Conservation (phyloP, 2,797 vertebrate species). For the Loriculus beryllinus region DNA sequence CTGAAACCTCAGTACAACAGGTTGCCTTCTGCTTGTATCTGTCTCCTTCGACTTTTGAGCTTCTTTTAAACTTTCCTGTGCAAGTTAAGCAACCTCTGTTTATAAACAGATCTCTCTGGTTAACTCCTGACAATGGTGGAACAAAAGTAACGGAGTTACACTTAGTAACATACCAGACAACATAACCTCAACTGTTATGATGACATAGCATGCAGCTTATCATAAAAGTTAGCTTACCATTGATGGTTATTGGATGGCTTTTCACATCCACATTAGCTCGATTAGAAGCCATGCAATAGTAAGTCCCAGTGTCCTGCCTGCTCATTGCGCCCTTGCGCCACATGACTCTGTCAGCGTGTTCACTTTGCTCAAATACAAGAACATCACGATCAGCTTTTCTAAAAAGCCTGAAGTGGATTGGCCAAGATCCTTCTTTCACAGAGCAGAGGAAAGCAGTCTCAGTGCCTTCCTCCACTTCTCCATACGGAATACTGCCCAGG, state of each 20-base stretch:
- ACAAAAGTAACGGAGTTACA: neutral
- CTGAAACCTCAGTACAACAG: neutral
- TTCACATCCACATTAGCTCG: slow-evolving; percentile 28
- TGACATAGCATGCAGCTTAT: neutral
- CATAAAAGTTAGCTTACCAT: slow-evolving; percentile 57
- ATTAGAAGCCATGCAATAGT: slow-evolving; percentile 75
- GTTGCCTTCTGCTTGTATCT: neutral
- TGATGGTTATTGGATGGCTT: slow-evolving; percentile 62
- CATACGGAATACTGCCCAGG: neutral
- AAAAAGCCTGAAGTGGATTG: slow-evolving; percentile 74
- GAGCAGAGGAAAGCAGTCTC: slow-evolving; percentile 57
- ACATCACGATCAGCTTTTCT: slow-evolving; percentile 38
- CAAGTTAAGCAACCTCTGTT: neutral
- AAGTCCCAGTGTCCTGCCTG: slow-evolving; percentile 68
- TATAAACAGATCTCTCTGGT: neutral
- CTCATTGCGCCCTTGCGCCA: slow-evolving; percentile 43
- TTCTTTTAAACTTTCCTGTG: neutral
- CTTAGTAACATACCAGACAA: neutral
- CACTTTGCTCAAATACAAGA: neutral
- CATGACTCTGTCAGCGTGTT: neutral
- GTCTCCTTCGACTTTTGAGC: neutral
- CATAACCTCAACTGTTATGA: neutral
- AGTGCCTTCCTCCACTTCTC: slow-evolving; percentile 70
- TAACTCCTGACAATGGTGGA: neutral
- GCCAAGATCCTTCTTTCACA: slow-evolving; percentile 69